Evolutionary conservation across 2,888 invertebrate genomes (phyloP), one percentile per base, ranked within the genome.

Genomic region (Hirtodrosophila histrioides): DNA sequence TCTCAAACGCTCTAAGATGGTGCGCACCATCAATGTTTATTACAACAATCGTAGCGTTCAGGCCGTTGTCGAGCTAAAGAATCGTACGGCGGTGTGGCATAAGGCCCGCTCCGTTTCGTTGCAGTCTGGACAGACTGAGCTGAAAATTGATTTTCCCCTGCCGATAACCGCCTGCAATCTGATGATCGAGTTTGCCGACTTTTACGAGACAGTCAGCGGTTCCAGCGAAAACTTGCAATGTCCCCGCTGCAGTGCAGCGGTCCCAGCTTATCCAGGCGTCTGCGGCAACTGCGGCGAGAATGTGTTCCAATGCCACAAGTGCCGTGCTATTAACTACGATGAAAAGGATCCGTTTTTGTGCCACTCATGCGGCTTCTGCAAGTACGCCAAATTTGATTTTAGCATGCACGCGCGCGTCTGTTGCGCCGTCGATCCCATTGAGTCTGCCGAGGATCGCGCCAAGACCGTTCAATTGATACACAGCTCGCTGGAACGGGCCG

Each of bases 291-390:
- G 92, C 58, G 99, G 99, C 0, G 99, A 99, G 91, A 99, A 99
- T 91, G 99, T 99, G 0, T 99, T 97, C 93, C 99, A 99, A 89
- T 99, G 99, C 88, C 98, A 99, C 93, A 99, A 99, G 92, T 99
- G 99, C 89, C 96, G 98, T 24, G 98, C 99, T 0, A 99, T 99
- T 82, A 99, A 99, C 92, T 99, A 99, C 92, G 99, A 99, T 91
- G 99, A 99, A 91, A 98, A 98, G 91, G 99, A 99, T 92, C 99
- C 99, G 0, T 99, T 99, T 94, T 93, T 99, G 24, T 99, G 99
- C 90, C 99, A 99, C 92, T 97, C 98, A 4, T 99, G 99, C 92
- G 99, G 99, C 0, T 99, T 98, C 93, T 99, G 99, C 93, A 99
- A 99, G 92, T 99, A 99, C 92, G 99, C 99, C 35, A 98, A 99